These are phyloP conservation scores for Erebia ligea DNA, from an alignment of 2,888 invertebrate species.

Conservation along the genomic window DNA sequence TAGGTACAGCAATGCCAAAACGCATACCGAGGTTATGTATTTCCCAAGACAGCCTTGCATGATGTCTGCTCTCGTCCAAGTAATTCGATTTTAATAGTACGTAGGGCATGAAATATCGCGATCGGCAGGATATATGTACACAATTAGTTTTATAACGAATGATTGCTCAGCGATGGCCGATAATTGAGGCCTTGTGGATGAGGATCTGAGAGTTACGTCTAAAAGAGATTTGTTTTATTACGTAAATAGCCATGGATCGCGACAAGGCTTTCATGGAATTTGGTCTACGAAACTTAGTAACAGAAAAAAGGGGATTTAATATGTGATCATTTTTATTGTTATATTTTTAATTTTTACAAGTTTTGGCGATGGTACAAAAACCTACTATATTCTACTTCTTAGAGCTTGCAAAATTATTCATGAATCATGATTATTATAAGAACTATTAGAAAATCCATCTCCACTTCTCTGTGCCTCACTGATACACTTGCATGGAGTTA, in stretches of 20 bases:
- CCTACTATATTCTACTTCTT: too few relatives aligned
- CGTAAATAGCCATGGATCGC: background rate
- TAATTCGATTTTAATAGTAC: constrained; percentile 77
- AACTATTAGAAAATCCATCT: too few relatives aligned
- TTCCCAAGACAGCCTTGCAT: constrained; percentile 11
- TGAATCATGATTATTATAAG: too few relatives aligned
- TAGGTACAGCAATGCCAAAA: too few relatives aligned
- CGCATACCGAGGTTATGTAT: too few relatives aligned
- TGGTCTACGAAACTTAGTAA: background rate
- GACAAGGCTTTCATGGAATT: background rate
- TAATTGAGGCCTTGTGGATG: constrained; percentile 50
- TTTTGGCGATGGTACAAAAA: too few relatives aligned
- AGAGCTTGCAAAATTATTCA: too few relatives aligned
- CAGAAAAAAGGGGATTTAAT: too few relatives aligned
- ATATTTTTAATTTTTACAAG: too few relatives aligned
- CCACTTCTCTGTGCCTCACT: too few relatives aligned
- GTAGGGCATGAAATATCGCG: constrained; percentile 59
- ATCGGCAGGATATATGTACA: constrained; percentile 57
- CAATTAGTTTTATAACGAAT: constrained; percentile 69
- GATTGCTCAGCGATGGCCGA: constrained; percentile 66
- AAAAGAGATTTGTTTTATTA: constrained; percentile 21
- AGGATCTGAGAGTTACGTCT: constrained; percentile 15
- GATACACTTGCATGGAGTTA: too few relatives aligned
- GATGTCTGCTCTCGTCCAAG: constrained; percentile 33
- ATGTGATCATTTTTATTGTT: too few relatives aligned